A percentile compares a stretch with the other conserved stretches of the same genome.
These are phyloP conservation scores for Mola mola DNA, from an alignment of 2,113 vertebrate species.

Conservation along the genomic window DNA sequence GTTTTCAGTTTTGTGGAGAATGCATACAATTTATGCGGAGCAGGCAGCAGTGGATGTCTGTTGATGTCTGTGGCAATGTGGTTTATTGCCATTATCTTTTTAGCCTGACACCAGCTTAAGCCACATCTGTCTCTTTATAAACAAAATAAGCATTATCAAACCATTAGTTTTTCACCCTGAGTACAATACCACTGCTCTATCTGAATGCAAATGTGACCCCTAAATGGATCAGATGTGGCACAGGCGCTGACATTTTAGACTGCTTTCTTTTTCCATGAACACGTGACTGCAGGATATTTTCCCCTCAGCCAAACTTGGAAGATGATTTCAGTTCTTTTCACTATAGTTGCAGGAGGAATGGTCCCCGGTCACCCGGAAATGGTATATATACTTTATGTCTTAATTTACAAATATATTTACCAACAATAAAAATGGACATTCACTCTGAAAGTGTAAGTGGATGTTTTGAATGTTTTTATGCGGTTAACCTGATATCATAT, in stretches of 20 bases:
- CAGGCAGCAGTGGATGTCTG: conserved; percentile 2
- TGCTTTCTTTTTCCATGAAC: conserved; percentile 20
- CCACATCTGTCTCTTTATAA: conserved; percentile 18
- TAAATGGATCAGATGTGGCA: conserved; percentile 41
- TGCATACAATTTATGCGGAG: not conserved
- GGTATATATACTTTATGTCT: too few species aligned
- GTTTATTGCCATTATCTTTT: conserved; percentile 14
- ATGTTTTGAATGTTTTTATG: too few species aligned
- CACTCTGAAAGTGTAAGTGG: too few species aligned
- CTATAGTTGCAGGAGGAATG: not conserved
- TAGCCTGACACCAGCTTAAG: not conserved
- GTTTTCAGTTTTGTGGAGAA: conserved; percentile 26
- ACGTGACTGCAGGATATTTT: conserved; percentile 41
- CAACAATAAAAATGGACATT: too few species aligned
- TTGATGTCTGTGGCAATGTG: conserved; percentile 1
- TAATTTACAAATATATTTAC: too few species aligned
- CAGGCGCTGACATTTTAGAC: conserved; percentile 44
- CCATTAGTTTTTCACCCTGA: conserved; percentile 7
- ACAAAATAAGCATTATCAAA: not conserved
- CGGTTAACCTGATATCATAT: too few species aligned
- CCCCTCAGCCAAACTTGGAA: conserved; percentile 30
- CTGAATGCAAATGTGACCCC: conserved; percentile 4
- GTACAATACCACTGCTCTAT: not conserved
- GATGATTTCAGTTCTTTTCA: conserved; percentile 15
- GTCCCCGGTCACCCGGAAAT: too few species aligned